These are phyloP conservation scores for Falco punctatus DNA, from an alignment of 2,113 vertebrate genomes.

Conservation along the genomic window DNA sequence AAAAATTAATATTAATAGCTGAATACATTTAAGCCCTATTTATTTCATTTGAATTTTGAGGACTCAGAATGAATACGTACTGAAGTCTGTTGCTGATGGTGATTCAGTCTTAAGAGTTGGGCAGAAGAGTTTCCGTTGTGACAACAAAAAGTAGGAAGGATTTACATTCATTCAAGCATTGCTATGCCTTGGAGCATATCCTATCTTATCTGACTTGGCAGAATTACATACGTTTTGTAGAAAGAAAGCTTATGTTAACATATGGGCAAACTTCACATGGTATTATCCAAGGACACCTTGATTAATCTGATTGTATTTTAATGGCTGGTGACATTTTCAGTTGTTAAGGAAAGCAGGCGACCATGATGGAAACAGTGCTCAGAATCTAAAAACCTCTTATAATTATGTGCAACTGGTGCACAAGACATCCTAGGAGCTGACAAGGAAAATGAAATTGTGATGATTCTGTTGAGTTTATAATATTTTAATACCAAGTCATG, in stretches of 20 bases:
- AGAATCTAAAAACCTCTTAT: not conserved
- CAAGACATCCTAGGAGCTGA: not conserved
- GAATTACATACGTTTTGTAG: not conserved
- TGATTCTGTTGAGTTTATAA: not conserved
- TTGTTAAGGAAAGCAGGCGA: not conserved
- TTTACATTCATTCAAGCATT: not conserved
- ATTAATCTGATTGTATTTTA: constrained; percentile 3
- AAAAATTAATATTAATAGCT: not conserved
- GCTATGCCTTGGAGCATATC: not conserved
- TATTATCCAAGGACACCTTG: not conserved
- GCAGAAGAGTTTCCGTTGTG: not conserved
- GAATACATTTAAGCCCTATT: not conserved
- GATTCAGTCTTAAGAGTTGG: not conserved
- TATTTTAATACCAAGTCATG: not conserved
- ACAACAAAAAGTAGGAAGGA: not conserved
- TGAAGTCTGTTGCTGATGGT: not conserved
- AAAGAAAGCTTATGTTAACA: not conserved
- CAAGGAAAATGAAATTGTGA: not conserved
- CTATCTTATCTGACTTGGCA: not conserved
- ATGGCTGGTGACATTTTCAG: not conserved
- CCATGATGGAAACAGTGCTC: not conserved
- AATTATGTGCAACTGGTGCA: not conserved
- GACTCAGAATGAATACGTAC: not conserved
- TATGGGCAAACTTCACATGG: not conserved
- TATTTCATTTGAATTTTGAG: not conserved